Evolutionary conservation across 2,797 vertebrate genomes (phyloP), one percentile per base, ranked within the genome.

Genomic region (Sarcoramphus papa): DNA sequence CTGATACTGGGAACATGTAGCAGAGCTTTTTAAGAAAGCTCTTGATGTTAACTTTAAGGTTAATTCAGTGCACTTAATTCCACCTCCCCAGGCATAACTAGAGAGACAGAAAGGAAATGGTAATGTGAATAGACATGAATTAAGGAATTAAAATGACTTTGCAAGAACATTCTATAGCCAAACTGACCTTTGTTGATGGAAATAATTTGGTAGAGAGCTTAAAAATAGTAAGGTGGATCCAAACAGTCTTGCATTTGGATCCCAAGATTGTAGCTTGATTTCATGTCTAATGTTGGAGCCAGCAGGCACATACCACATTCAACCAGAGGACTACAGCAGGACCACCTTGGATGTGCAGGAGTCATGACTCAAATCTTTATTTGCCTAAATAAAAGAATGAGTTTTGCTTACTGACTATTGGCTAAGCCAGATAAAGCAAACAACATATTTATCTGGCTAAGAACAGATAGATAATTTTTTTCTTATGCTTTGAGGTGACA

Each of bases 231-330:
- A 75, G 21, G 18, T 81, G 48, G 20, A 67, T 90, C 33, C 64
- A 75, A 83, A 22, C 7, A 14, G 7, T 74, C 25, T 84, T 5
- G 2, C 9, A 40, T 62, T 73, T 79, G 10, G 22, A 76, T 68
- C 6, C 12, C 21, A 37, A 37, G 35, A 20, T 12, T 51, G 51
- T 25, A 70, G 25, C 21, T 60, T 79, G 22, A 17, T 78, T 76
- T 75, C 56, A 10, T 1, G 0, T 57, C 16, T 51, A 28, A 50
- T 1, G 0, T 2, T 6, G 10, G 25, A 84, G 24, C 14, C 5
- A 13, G 17, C 2, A 41, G 47, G 5, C 17, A 17, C 1, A 1
- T 30, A 54, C 25, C 14, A 31, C 16, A 8, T 25, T 68, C 41
- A 78, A 9, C 11, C 28, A 48, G 54, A 88, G 35, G 24, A 10